Evolutionary conservation across 2,888 invertebrate genomes (phyloP).

Genomic region (Cosmia trapezina): DNA sequence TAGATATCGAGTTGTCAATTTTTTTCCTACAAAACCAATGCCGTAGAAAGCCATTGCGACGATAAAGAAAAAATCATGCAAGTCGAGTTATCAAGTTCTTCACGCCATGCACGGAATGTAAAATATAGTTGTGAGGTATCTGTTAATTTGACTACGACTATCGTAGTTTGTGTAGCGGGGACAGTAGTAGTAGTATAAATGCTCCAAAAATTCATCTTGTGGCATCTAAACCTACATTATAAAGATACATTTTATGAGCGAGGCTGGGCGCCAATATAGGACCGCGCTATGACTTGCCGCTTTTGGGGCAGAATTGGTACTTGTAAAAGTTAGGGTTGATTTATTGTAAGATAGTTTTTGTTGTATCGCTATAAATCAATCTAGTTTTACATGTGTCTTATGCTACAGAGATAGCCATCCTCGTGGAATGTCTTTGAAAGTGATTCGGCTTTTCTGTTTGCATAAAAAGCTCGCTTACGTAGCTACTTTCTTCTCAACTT

Average conservation of each 20-base stretch:
- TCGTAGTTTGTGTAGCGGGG: constrained; percentile 19
- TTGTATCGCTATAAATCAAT: constrained; percentile 65
- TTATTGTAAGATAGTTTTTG: constrained; percentile 64
- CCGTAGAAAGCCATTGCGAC: no score
- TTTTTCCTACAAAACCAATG: no score
- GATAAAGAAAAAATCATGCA: no score
- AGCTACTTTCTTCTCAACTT: constrained; percentile 16
- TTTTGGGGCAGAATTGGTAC: constrained; percentile 51
- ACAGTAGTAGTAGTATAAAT: constrained; percentile 54
- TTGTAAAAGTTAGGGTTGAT: constrained; percentile 64
- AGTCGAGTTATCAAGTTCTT: no score
- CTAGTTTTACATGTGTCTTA: constrained; percentile 54
- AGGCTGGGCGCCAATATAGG: constrained; percentile 42
- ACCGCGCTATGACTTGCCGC: constrained; percentile 57
- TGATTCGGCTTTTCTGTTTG: constrained; percentile 26
- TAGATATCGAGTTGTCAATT: no score
- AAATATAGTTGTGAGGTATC: not conserved
- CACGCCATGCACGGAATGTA: no score
- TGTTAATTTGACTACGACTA: constrained; percentile 19
- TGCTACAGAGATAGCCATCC: constrained; percentile 31
- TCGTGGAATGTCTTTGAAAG: constrained; percentile 25
- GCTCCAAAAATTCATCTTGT: constrained; percentile 52
- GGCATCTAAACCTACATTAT: constrained; percentile 51
- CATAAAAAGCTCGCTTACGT: constrained; percentile 11
- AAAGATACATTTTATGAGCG: constrained; percentile 58